Conservation (phyloP, 1,140 invertebrate species). For the Drosophila varians region DNA sequence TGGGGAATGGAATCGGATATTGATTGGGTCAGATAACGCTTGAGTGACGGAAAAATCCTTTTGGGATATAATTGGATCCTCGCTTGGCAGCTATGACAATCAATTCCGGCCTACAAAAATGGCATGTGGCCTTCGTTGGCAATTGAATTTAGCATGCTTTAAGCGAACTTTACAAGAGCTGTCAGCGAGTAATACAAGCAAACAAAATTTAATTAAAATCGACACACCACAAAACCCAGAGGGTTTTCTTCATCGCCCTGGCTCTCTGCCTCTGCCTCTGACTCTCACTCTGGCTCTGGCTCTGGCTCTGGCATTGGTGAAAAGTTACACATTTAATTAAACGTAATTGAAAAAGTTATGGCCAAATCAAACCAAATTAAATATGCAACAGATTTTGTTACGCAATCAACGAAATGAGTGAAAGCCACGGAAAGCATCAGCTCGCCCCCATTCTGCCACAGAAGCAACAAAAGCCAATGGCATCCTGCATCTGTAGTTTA, state of each 20-base stretch:
- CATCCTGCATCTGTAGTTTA: conserved; percentile 46
- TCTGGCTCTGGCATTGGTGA: background rate
- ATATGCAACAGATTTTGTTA: conserved; percentile 73
- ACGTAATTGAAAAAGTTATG: conserved; percentile 76
- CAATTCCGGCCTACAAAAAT: background rate
- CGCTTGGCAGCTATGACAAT: conserved; percentile 44
- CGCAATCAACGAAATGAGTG: conserved; percentile 53
- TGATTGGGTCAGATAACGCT: conserved; percentile 43
- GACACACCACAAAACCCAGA: conserved; percentile 21
- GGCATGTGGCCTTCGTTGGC: background rate
- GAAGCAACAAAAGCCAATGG: conserved; percentile 8
- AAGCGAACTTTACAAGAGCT: conserved; percentile 11
- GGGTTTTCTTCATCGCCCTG: conserved; percentile 8
- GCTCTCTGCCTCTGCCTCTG: background rate
- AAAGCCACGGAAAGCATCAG: conserved; percentile 25
- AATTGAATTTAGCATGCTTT: conserved; percentile 17
- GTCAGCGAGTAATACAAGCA: conserved; percentile 42
- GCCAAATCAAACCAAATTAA: conserved; percentile 74
- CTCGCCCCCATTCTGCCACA: conserved; percentile 3
- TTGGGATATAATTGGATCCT: conserved; percentile 36
- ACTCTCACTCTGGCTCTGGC: background rate
- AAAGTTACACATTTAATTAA: conserved; percentile 76
- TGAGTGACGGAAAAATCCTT: conserved; percentile 38
- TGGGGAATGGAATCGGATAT: conserved; percentile 12
- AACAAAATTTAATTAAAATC: conserved; percentile 62